Evolutionary conservation across 2,797 vertebrate species (phyloP), one percentile per base, ranked within the genome.

Genomic region (Bryconaethiops microstoma): DNA sequence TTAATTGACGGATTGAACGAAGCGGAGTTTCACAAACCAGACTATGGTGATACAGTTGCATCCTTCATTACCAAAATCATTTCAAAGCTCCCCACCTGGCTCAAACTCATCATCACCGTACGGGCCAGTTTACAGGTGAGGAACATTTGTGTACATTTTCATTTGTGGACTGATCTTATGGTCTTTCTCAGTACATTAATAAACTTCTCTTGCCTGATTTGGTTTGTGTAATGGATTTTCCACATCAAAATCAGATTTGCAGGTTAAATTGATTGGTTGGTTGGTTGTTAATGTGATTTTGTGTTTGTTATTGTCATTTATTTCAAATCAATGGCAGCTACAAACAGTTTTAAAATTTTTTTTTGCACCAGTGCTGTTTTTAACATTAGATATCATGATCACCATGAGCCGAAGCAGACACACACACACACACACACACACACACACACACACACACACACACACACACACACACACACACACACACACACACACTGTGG

Each of bases 21-120:
- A 89, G 98, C 98, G 0, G 98, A 99, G 90, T 99, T 99, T 90
- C 98, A 99, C 87, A 99, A 99, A 79, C 98, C 98, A 16, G 98
- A 99, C 92, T 99, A 99, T 65, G 98, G 98, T 63, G 97, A 99
- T 91, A 99, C 98, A 0, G 94, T 99, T 74, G 95, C 97, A 85
- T 98, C 97, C 23, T 99, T 99, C 90, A 94, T 99, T 87, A 89
- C 94, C n/a, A 99, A 95, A 89, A 94, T 99, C 86, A 95, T 98
- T 84, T 86, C 90, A 82, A 97, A 96, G 78, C 97, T 99, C 88
- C 98, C 98, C 71, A 79, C 92, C 59, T 99, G 98, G 98, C 92
- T 99, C 79, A 99, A 99, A 89, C 91, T 99, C 84, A 94, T 99
- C 83, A 93, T 98, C 90, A 99, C 98, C 9, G 93, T 99, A 74